A percentile compares a stretch with the other conserved stretches of the same genome.
Conservation (phyloP, 2,888 invertebrate species). For the Elaeidobius kamerunicus region DNA sequence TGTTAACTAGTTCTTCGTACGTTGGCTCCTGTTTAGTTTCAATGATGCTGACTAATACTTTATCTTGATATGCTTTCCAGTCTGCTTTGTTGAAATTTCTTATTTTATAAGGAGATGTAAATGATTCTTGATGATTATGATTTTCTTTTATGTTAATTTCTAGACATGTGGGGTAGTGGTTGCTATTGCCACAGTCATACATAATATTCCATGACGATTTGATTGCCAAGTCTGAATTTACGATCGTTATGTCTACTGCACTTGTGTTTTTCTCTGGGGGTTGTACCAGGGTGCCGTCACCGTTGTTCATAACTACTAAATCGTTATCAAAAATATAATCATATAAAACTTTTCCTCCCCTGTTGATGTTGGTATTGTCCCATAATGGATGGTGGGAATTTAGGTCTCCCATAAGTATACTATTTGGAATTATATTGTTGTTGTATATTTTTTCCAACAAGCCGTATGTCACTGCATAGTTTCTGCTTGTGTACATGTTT, state of each 20-base stretch:
- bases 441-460: background rate
- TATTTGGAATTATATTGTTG: background rate
- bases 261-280: background rate
- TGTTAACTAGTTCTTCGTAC: background rate
- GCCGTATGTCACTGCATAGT: background rate
- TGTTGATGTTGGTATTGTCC: background rate
- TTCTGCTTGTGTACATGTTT: background rate
- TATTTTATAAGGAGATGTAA: background rate
- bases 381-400: background rate
- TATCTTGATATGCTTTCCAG: background rate
- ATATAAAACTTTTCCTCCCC: background rate
- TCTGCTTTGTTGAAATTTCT: background rate
- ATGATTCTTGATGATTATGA: background rate
- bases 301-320: background rate
- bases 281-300: background rate
- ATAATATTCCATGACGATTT: background rate
- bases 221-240: background rate
- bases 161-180: constrained; percentile 1
- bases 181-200: background rate
- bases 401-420: background rate
- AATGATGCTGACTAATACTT: background rate
- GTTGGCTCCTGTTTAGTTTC: background rate
- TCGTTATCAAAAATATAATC: background rate
- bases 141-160: no score
- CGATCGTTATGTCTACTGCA: background rate